phyloP scores from a whole-genome alignment of 2,113 vertebrate species.

The Ranitomeya imitator region DNA sequence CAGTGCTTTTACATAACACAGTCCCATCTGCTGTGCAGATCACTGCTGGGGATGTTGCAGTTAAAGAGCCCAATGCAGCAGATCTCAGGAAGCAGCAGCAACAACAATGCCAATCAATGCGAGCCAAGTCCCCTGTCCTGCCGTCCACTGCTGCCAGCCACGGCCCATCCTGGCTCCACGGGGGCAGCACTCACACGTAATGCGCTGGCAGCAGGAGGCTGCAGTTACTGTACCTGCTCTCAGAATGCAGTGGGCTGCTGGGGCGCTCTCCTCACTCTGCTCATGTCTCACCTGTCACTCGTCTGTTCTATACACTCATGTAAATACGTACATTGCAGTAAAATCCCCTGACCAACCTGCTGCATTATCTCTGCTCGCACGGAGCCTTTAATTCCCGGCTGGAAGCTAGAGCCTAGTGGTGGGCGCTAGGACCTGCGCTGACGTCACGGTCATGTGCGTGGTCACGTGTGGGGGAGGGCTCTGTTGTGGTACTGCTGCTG shows the following conservation, averaged over 20 bases:
- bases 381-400: slow-evolving; percentile 49
- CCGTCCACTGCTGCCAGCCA: background rate
- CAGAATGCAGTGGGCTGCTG: slow-evolving; percentile 33
- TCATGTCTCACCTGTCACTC: slow-evolving; percentile 54
- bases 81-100: background rate
- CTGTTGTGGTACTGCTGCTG: background rate
- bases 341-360: slow-evolving; percentile 55
- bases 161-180: slow-evolving; percentile 23
- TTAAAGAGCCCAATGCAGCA: background rate
- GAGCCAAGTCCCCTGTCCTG: background rate
- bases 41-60: background rate
- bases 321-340: slow-evolving; percentile 57
- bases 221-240: slow-evolving; percentile 53
- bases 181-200: slow-evolving; percentile 39
- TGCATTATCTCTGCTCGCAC: slow-evolving; percentile 57
- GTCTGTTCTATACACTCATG: slow-evolving; percentile 50
- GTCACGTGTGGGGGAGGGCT: background rate
- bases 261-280: slow-evolving; percentile 47
- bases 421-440: background rate
- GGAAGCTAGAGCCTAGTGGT: background rate
- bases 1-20: slow-evolving; percentile 19
- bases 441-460: background rate
- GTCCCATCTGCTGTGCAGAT: background rate
- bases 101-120: background rate
- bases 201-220: slow-evolving; percentile 25